Base-by-base conservation (phyloP, 2,888 invertebrate genomes). In the Acheta domesticus region DNA sequence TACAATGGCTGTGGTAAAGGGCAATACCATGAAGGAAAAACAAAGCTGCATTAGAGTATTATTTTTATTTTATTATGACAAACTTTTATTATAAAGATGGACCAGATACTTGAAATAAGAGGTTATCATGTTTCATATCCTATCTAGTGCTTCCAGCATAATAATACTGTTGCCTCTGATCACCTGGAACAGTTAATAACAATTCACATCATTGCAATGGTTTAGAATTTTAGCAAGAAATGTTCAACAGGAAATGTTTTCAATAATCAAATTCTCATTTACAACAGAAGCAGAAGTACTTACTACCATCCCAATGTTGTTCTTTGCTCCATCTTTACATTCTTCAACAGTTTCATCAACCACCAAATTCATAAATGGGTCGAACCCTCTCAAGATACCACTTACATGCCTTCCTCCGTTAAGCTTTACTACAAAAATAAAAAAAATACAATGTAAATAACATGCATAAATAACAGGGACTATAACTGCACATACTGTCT, bases 311-410 rank as follows among this genome's bases (percentile, higher is more conserved):
- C 99, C 99, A 85, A 99, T 94, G 83, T 92, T 93, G 85, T 96
- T 95, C 84, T 94, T 93, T 75, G 94, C 92, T 48, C 97, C 98
- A 85, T 95, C 95, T 87, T 96, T 97, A 84, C 93, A 93, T 87
- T 97, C 94, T 87, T 99, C 99, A 0, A 96, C 90, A 0, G 96
- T 93, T 85, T 99, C 98, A 85, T 98, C 98, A 2, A 99, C 91
- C 0, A 98, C 99, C 81, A 99, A 91, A 87, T 99, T 99, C 99
- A 99, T 99, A 87, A 99, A 99, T 0, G 99, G 99, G 88, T 99
- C 99, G 86, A 99, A 99, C 1, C 99, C 99, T 83, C 99, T 90
- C 78, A 99, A 89, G 83, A 98, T 96, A 8, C 99, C 99, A 79
- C 92, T 92, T 14, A 99, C 96, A 79, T 93, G 92, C 75, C 99